Evolutionary conservation across 2,888 invertebrate species (phyloP).

Genomic region (Nomada fabriciana): DNA sequence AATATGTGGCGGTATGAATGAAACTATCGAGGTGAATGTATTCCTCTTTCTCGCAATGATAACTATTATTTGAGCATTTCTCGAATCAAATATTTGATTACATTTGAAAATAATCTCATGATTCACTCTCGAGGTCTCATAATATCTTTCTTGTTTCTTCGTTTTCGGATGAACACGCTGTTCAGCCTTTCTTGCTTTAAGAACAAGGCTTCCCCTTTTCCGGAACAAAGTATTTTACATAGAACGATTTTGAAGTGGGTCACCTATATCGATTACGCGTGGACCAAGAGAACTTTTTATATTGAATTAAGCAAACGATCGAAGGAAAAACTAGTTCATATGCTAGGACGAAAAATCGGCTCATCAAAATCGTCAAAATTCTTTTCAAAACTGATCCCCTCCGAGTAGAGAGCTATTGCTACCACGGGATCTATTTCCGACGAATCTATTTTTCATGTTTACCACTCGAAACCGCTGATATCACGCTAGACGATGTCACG

Average conservation of each 20-base stretch:
- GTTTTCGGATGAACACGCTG: not conserved
- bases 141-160: not conserved
- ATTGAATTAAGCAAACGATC: constrained; percentile 1
- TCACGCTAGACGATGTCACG: constrained; percentile 4
- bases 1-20: not conserved
- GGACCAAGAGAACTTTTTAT: constrained; percentile 14
- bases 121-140: not conserved
- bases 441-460: constrained; percentile 1
- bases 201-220: not conserved
- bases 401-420: not conserved
- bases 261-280: constrained; percentile 31
- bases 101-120: no score
- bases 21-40: not conserved
- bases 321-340: not conserved
- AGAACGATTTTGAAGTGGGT: constrained; percentile 22
- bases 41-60: not conserved
- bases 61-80: not conserved
- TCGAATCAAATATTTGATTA: no score
- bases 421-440: not conserved
- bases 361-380: not conserved
- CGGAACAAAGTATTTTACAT: not conserved
- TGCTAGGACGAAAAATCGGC: not conserved
- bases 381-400: not conserved
- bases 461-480: not conserved
- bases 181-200: not conserved